These are phyloP conservation scores for Lepidurus couesii DNA, from an alignment of 1,140 invertebrate genomes.

Conservation along the genomic window DNA sequence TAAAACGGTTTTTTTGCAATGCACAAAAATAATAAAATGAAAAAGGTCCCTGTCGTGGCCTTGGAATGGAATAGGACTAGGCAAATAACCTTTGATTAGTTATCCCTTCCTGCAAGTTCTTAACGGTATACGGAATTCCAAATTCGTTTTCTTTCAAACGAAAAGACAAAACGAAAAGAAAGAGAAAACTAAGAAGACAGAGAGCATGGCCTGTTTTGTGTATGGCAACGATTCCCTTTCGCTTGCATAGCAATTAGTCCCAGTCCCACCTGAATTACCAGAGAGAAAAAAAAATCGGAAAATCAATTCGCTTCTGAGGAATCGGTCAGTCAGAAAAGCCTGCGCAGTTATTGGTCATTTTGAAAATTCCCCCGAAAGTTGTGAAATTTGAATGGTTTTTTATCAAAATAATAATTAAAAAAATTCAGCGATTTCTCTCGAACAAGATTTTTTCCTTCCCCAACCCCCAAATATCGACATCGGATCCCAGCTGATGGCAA, in stretches of 20 bases:
- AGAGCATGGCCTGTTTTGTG: background rate
- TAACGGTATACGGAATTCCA: background rate
- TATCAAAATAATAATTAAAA: no score
- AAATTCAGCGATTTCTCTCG: background rate
- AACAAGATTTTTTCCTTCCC: background rate
- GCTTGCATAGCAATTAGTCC: slow-evolving; percentile 21
- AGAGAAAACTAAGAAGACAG: background rate
- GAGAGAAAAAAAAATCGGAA: background rate
- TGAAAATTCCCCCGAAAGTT: background rate
- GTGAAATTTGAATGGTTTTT: background rate
- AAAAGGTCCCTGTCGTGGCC: slow-evolving; percentile 1
- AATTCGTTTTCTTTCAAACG: background rate
- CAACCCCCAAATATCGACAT: slow-evolving; percentile 9
- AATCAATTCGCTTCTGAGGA: background rate
- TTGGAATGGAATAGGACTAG: slow-evolving; percentile 19
- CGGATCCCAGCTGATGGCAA: background rate
- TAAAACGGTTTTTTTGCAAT: background rate
- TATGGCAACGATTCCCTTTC: background rate
- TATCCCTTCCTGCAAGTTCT: background rate
- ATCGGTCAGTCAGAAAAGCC: background rate
- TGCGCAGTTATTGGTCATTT: background rate
- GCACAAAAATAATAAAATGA: background rate
- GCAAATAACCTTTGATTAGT: background rate
- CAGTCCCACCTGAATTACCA: background rate
- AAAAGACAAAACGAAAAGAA: background rate